These are phyloP conservation scores for Contarinia nasturtii DNA, from an alignment of 1,140 invertebrate genomes.

Conservation along the genomic window DNA sequence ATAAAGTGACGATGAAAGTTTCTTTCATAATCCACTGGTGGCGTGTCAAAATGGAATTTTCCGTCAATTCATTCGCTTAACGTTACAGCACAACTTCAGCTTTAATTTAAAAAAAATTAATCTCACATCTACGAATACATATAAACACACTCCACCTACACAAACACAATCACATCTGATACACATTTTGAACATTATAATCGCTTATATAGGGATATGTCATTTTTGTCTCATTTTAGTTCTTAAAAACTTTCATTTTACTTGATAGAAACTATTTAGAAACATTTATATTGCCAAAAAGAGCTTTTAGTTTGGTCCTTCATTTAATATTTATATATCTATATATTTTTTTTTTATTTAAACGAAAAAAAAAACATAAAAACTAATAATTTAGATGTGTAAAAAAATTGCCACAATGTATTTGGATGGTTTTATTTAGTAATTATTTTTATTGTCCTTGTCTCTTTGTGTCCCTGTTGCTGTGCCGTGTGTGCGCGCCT, in stretches of 20 bases:
- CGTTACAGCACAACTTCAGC: too few relatives aligned
- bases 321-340: too few relatives aligned
- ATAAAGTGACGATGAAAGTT: too few relatives aligned
- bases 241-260: not conserved
- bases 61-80: too few relatives aligned
- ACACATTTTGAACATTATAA: not conserved
- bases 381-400: conserved; percentile 2
- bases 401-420: conserved; percentile 1
- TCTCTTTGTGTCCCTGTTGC: conserved; percentile 46
- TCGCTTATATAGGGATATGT: not conserved
- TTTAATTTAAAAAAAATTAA: too few relatives aligned
- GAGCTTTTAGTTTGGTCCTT: too few relatives aligned
- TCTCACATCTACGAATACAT: too few relatives aligned
- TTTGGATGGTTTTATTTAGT: conserved; percentile 26
- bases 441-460: conserved; percentile 35
- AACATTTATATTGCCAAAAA: not conserved
- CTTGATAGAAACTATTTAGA: not conserved
- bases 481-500: conserved; percentile 27
- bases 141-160: too few relatives aligned
- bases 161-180: too few relatives aligned
- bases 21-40: too few relatives aligned
- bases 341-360: not conserved
- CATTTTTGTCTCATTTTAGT: not conserved
- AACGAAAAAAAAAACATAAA: conserved; percentile 5
- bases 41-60: too few relatives aligned